These are phyloP conservation scores for Xenops minutus DNA, from an alignment of 2,797 vertebrate genomes.

Conservation along the genomic window DNA sequence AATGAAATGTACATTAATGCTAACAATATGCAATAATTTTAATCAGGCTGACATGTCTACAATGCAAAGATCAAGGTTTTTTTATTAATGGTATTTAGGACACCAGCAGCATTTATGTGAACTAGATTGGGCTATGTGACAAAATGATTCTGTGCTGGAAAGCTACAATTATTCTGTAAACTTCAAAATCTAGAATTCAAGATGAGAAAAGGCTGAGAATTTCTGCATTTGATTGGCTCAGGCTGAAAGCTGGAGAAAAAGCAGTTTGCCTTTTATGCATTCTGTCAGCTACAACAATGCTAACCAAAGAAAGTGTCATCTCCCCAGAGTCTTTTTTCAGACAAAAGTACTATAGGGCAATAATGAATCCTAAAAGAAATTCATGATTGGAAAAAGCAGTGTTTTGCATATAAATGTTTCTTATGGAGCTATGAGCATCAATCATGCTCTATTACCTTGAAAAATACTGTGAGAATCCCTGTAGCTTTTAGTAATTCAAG, in stretches of 20 bases:
- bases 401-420: slow-evolving; percentile 54
- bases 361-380: slow-evolving; percentile 53
- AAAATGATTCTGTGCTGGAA: not conserved
- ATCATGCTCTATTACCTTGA: not conserved
- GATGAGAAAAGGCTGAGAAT: not conserved
- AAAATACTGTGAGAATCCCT: slow-evolving; percentile 1
- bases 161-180: slow-evolving; percentile 38
- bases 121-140: not conserved
- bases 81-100: not conserved
- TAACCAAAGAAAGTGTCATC: slow-evolving; percentile 35
- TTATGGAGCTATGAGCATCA: slow-evolving; percentile 2
- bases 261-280: not conserved
- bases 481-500: slow-evolving; percentile 20
- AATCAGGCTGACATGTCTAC: not conserved
- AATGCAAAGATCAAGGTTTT: not conserved
- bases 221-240: slow-evolving; percentile 20
- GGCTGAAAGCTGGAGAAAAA: slow-evolving; percentile 3
- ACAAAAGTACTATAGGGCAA: slow-evolving; percentile 2
- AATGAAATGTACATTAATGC: not conserved
- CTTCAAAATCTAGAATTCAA: slow-evolving; percentile 26
- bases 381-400: not conserved
- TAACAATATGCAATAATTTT: not conserved
- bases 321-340: slow-evolving; percentile 20
- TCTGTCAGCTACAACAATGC: slow-evolving; percentile 49
- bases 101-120: not conserved